Conservation (phyloP, 2,888 invertebrate species). For the Cremastinae sp. region DNA sequence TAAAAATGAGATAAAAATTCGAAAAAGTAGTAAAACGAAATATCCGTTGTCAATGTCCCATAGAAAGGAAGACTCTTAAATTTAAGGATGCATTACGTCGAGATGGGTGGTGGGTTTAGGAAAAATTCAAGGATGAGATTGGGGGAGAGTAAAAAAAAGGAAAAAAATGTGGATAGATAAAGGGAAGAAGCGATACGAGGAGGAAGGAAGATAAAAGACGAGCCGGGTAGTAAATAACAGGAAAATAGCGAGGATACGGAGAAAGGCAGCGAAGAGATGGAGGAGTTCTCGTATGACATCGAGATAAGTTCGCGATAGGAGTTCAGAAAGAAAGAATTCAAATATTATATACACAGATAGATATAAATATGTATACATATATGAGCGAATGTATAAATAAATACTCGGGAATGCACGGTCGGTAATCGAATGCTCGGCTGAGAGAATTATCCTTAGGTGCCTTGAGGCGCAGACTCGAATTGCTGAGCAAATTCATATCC, state of each 20-base stretch:
- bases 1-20: neutral
- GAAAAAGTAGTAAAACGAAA: neutral
- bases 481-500: neutral
- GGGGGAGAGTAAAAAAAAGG: constrained; percentile 5
- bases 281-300: constrained; percentile 62
- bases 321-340: constrained; percentile 46
- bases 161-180: constrained; percentile 8
- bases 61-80: constrained; percentile 34
- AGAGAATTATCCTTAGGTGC: too few relatives aligned
- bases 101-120: constrained; percentile 2
- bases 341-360: constrained; percentile 43
- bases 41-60: constrained; percentile 62
- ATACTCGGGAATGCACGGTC: too few relatives aligned
- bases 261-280: constrained; percentile 56
- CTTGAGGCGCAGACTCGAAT: constrained; percentile 17
- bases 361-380: neutral
- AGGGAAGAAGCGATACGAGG: constrained; percentile 13
- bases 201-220: constrained; percentile 28
- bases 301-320: constrained; percentile 50
- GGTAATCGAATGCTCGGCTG: too few relatives aligned
- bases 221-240: constrained; percentile 40
- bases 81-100: constrained; percentile 9
- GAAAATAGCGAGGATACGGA: constrained; percentile 22
- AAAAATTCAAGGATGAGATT: neutral
- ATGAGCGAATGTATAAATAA: too few relatives aligned